Evolutionary conservation across 2,113 vertebrate species (phyloP).

Genomic region (Ammodytes marinus): DNA sequence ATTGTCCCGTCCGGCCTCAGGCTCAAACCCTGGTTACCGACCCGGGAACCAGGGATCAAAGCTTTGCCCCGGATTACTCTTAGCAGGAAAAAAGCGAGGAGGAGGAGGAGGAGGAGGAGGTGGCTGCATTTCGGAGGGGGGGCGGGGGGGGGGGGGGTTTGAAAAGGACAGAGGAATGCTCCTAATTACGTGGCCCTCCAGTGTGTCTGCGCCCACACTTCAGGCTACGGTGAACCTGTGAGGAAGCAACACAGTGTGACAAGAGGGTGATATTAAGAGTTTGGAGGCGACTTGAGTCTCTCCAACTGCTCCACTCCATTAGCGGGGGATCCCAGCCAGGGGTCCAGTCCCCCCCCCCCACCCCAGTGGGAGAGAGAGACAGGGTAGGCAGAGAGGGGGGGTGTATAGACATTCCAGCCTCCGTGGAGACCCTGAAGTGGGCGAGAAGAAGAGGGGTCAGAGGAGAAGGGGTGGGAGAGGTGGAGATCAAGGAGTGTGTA

Average conservation of each 20-base stretch:
- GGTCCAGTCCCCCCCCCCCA: conserved; percentile 2
- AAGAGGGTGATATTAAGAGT: conserved; percentile 82
- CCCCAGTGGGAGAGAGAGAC: conserved; percentile 32
- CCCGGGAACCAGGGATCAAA: conserved; percentile 86
- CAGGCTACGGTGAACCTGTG: conserved; percentile 81
- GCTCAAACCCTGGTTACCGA: conserved; percentile 75
- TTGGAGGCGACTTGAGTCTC: conserved; percentile 59
- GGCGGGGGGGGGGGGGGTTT: conserved; percentile 70
- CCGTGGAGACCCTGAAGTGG: conserved; percentile 63
- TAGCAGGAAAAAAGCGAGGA: conserved; percentile 64
- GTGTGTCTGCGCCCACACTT: conserved; percentile 73
- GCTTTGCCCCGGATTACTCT: conserved; percentile 81
- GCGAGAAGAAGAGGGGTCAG: conserved; percentile 67
- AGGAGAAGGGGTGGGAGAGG: conserved; percentile 53
- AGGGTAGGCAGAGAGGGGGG: conserved; percentile 36
- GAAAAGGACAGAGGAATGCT: conserved; percentile 87
- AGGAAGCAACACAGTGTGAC: conserved; percentile 79
- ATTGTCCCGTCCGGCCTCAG: conserved; percentile 75
- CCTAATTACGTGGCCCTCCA: conserved; percentile 85
- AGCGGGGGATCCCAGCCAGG: conserved; percentile 53
- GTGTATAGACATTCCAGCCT: conserved; percentile 64
- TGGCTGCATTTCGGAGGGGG: conserved; percentile 32
- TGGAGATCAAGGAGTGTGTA: conserved; percentile 77
- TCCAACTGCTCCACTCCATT: conserved; percentile 65
- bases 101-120: conserved; percentile 59